Base-by-base conservation (phyloP, 2,797 vertebrate species). In the Adrianichthys oophorus region DNA sequence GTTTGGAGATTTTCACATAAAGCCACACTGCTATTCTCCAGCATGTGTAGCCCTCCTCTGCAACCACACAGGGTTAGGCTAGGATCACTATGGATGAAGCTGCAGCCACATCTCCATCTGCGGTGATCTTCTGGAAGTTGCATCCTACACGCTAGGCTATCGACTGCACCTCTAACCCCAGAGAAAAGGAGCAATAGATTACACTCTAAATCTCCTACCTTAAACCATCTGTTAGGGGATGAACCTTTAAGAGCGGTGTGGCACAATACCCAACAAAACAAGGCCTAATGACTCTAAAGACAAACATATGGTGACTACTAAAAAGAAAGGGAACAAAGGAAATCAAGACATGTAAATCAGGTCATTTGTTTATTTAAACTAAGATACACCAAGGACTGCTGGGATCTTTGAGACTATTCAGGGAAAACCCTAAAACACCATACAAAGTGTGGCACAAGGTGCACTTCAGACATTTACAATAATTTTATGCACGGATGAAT, bases 171-270 rank as follows among this genome's bases (percentile, higher is more conserved):
- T 82, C 85, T 80, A 60, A 62, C 44, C 37, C 56, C 40, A 40
- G 77, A 79, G 85, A 65, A 55, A 83, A 83, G 70, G 71, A 74
- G 81, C 51, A 76, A 64, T 67, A 56, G 62, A 70, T 74, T 80
- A 48, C 68, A 80, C 72, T 83, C 78, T 78, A 88, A 88, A 89
- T 86, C 87, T 80, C 70, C 56, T 66, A 24, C 62, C 71, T 51
- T 64, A 26, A 79, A 78, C 88, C 80, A 89, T 88, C 86, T 89
- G 85, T 75, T 68, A 15, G 7, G 48, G 29, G 56, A 57, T 56
- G 49, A 68, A 72, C 65, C 56, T 66, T 64, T 44, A 65, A 63
- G 55, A 52, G 54, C n/a, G 60, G 29, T 52, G 58, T 56, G 23
- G 74, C 40, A 16, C 58, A 21, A 66, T 56, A 54, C 48, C 48